Evolutionary conservation across 2,113 vertebrate genomes (phyloP).

Genomic region (Melanerpes formicivorus): DNA sequence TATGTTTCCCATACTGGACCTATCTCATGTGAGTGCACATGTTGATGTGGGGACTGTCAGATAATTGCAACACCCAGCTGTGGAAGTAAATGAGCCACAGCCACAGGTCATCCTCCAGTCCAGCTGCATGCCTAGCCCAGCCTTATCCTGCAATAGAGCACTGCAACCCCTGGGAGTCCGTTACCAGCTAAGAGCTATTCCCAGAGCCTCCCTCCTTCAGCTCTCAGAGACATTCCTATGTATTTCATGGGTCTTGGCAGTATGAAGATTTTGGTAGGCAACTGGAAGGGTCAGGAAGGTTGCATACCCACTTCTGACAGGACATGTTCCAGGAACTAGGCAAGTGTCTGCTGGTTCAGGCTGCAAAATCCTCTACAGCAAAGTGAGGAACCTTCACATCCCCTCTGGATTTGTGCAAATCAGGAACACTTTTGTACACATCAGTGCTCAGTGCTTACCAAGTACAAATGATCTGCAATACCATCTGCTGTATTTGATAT

Average conservation of each 20-base stretch:
- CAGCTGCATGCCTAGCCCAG: neutral
- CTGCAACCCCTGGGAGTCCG: neutral
- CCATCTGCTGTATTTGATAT: neutral
- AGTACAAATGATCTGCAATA: neutral
- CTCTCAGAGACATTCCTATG: neutral
- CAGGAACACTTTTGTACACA: neutral
- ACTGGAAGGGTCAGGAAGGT: neutral
- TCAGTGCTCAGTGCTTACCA: neutral
- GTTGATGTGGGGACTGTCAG: neutral
- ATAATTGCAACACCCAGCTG: neutral
- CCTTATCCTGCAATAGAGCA: neutral
- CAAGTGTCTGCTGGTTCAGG: neutral
- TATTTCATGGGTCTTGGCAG: neutral
- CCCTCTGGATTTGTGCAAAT: neutral
- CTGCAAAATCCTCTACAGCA: neutral
- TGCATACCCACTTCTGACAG: neutral
- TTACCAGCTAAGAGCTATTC: neutral
- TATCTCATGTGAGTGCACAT: neutral
- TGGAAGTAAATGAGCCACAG: conserved; percentile 4
- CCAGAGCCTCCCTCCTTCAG: neutral
- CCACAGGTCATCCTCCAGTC: neutral
- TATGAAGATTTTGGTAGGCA: neutral
- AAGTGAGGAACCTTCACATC: neutral
- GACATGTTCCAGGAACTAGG: neutral
- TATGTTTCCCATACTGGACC: neutral